Evolutionary conservation across 2,113 vertebrate genomes (phyloP), one percentile per base, ranked within the genome.

Genomic region (Odocoileus hemionus): DNA sequence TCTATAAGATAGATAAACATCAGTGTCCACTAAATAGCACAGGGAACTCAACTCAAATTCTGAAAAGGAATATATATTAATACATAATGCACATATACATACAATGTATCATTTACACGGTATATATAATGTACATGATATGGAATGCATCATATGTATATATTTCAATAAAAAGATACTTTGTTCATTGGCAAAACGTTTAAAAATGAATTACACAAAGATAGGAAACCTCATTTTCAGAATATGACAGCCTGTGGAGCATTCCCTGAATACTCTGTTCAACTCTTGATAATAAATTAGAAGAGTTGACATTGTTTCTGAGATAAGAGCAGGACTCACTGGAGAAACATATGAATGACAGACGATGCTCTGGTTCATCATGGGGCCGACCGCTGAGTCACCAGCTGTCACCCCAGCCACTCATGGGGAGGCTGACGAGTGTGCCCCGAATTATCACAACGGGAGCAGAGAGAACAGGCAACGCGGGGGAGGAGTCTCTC

Each of bases 181-280:
- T 74, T 74, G 30, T 57, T 86, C 88, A 55, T 50, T 96, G 89
- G 78, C 96, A 98, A 96, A 97, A 78, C n/a, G 19, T 89, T 96
- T 84, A 86, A 76, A 74, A 33, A 94, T 78, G 89, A 94, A 90
- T 83, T 25, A 9, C 64, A 45, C 36, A 89, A 16, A 39, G 82
- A 47, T 4, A 95, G 25, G 82, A 96, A 96, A n/a, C 11, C 10
- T 7, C 23, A 36, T 86, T 95, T 94, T 97, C 36, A 70, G 4
- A 28, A 89, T 50, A 95, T 55, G 36, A 91, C 33, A 61, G 33
- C 14, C 9, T 78, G 3, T 25, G 14, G 61, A 7, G 0, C 1
- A 17, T 70, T 93, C 94, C 74, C 91, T 54, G 36, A 47, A 78
- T 21, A 11, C 36, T 89, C 86, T 1, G 2, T 74, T 94, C 36